Percentiles rank a stretch among this genome's conserved stretches.
phyloP scores from a whole-genome alignment of 2,113 vertebrate genomes.

The Anarhynchus alexandrinus region DNA sequence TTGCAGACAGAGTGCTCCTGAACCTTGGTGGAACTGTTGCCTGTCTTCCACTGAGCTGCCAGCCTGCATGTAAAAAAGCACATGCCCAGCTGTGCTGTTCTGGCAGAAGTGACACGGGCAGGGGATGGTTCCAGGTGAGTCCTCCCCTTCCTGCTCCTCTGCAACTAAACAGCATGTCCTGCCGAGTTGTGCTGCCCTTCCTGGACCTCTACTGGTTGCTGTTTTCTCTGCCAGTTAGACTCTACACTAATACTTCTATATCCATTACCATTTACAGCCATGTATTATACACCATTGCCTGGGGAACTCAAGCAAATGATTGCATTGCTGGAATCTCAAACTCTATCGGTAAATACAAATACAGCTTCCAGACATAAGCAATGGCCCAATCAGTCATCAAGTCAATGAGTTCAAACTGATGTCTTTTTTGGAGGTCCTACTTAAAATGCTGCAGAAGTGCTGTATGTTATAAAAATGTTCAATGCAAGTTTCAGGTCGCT shows the following conservation, averaged over 20 bases:
- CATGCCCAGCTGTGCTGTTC: not conserved
- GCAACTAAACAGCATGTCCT: not conserved
- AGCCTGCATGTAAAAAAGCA: rapidly evolving
- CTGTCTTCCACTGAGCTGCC: not conserved
- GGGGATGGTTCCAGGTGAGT: not conserved
- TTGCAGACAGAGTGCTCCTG: not conserved
- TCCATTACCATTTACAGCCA: not conserved
- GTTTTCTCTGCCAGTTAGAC: not conserved
- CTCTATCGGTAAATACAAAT: conserved; percentile 5
- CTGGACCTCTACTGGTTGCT: not conserved
- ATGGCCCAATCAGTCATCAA: conserved; percentile 15
- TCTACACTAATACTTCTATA: not conserved
- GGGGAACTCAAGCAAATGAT: conserved; percentile 50
- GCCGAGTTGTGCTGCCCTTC: not conserved
- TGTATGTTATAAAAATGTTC: not conserved
- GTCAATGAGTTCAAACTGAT: not conserved
- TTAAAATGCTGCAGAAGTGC: not conserved
- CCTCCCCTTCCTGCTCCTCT: not conserved
- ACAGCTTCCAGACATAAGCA: conserved; percentile 13
- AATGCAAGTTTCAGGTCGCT: not conserved
- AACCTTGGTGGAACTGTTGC: not conserved
- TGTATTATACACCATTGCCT: not conserved
- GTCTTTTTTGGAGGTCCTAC: not conserved
- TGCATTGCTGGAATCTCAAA: conserved; percentile 34
- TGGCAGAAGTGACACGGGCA: not conserved